Evolutionary conservation across 2,888 invertebrate species (phyloP).

Genomic region (Lasioglossum leucozonium): DNA sequence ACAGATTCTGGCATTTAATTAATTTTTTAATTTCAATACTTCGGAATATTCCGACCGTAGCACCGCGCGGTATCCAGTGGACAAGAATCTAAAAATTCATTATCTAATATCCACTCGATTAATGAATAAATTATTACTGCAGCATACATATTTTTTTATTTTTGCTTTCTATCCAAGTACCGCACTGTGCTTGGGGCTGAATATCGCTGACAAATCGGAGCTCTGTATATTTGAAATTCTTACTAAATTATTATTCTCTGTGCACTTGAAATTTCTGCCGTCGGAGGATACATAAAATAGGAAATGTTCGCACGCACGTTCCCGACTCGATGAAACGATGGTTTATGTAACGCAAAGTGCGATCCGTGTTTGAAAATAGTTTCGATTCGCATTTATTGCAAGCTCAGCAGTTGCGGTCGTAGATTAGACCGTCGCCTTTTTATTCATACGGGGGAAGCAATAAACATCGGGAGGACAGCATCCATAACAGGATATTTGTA

Average conservation of each 20-base stretch:
- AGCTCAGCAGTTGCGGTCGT: not conserved
- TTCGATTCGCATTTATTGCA: not conserved
- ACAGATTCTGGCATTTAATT: not conserved
- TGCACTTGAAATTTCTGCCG: not conserved
- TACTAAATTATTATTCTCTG: not conserved
- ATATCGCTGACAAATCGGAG: not conserved
- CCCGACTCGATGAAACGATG: not conserved
- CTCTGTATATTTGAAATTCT: not conserved
- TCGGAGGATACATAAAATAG: not conserved
- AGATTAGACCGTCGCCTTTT: not conserved
- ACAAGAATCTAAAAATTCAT: no score
- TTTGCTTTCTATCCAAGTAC: no score
- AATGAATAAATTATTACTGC: no score
- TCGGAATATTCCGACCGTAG: not conserved
- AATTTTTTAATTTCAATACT: not conserved
- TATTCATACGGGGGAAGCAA: not conserved
- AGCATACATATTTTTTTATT: no score
- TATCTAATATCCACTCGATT: no score
- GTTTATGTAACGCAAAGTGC: not conserved
- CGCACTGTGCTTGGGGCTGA: no score
- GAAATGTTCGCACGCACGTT: no score
- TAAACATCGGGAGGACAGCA: not conserved
- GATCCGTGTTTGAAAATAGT: not conserved
- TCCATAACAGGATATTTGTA: slow-evolving; percentile 18
- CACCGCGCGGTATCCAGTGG: no score